phyloP scores from a whole-genome alignment of 1,140 invertebrate genomes.

The Onthophagus taurus region DNA sequence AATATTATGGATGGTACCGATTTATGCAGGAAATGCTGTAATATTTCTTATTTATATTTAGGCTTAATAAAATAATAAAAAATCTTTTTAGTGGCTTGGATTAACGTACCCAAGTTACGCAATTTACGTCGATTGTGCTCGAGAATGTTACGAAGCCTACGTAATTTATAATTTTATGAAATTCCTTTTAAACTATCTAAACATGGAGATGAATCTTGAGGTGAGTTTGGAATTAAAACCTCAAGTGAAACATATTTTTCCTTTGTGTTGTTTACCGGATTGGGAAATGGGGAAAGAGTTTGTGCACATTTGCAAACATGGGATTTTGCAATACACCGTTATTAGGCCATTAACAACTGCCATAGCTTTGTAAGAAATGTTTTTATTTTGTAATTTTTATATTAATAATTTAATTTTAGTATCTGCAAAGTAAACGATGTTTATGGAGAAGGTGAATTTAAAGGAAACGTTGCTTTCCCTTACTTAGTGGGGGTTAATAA shows the following conservation, averaged over 20 bases:
- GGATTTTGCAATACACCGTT: conserved; percentile 89
- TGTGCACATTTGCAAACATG: conserved; percentile 91
- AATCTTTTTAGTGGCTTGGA: conserved; percentile 76
- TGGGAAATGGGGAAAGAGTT: conserved; percentile 87
- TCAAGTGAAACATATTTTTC: conserved; percentile 77
- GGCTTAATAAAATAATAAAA: conserved; percentile 9
- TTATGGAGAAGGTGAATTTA: conserved; percentile 86
- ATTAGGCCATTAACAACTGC: conserved; percentile 80
- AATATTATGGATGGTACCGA: conserved; percentile 96
- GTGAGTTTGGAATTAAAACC: conserved; percentile 72
- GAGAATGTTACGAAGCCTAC: conserved; percentile 95
- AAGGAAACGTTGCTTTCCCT: conserved; percentile 72
- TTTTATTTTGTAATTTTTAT: conserved; percentile 14
- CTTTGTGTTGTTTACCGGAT: conserved; percentile 70
- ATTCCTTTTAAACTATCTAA: conserved; percentile 83
- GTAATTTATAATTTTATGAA: conserved; percentile 98
- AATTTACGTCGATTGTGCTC: conserved; percentile 83
- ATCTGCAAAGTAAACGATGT: conserved; percentile 77
- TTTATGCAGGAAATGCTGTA: conserved; percentile 91
- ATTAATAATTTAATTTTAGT: conserved; percentile 41
- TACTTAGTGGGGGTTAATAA: conserved; percentile 90
- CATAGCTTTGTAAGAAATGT: conserved; percentile 69
- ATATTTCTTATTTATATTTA: conserved; percentile 9
- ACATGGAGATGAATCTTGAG: conserved; percentile 73
- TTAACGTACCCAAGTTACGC: conserved; percentile 71